phyloP scores from a whole-genome alignment of 2,888 invertebrate genomes.

The Pycnomerus fuliginosus region DNA sequence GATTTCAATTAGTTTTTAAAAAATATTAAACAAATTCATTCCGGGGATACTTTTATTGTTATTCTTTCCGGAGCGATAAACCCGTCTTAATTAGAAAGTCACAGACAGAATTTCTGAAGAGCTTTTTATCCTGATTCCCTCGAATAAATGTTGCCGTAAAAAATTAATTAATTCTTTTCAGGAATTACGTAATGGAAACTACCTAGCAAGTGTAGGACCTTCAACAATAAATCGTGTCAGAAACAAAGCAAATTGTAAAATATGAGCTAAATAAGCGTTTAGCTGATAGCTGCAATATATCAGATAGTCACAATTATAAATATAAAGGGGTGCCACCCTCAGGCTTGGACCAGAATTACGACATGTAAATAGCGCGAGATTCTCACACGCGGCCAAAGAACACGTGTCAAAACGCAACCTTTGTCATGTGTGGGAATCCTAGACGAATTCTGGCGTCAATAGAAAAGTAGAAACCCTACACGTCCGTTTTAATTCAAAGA shows the following conservation, averaged over 20 bases:
- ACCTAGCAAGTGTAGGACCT: conserved; percentile 11
- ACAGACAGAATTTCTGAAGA: conserved; percentile 1
- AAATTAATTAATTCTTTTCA: conserved; percentile 11
- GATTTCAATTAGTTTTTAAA: conserved; percentile 40
- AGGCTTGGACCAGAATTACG: conserved; percentile 21
- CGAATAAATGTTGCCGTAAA: conserved; percentile 5
- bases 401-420: conserved; percentile 14
- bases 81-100: conserved; percentile 12
- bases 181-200: conserved; percentile 3
- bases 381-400: conserved; percentile 21
- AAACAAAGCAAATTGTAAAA: conserved; percentile 26
- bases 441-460: conserved; percentile 19
- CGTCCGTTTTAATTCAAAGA: no score
- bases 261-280: conserved; percentile 27
- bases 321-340: conserved; percentile 30
- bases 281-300: conserved; percentile 29
- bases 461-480: no score
- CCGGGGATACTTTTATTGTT: no score
- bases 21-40: conserved; percentile 37
- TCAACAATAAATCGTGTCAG: no score
- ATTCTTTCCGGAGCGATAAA: conserved; percentile 29
- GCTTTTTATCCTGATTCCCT: background rate
- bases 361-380: conserved; percentile 24
- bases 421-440: conserved; percentile 18
- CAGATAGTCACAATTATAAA: conserved; percentile 31